These are phyloP conservation scores for Electrophaes corylata DNA, from an alignment of 2,888 invertebrate genomes.

Conservation along the genomic window DNA sequence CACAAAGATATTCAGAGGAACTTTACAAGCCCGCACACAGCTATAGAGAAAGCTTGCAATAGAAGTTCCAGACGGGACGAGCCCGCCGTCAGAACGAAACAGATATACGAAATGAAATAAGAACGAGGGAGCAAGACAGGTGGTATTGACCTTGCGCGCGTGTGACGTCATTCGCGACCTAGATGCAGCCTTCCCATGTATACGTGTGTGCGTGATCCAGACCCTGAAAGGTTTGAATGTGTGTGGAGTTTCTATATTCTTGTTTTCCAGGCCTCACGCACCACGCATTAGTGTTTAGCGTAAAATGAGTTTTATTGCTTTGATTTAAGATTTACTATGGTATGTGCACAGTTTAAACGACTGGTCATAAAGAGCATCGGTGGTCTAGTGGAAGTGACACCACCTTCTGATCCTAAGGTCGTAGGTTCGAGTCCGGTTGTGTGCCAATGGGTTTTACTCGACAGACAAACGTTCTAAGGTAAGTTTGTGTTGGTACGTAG, in stretches of 20 bases:
- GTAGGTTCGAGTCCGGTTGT: too few relatives aligned
- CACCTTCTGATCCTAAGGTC: too few relatives aligned
- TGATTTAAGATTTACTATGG: not conserved
- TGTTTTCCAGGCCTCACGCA: conserved; percentile 1
- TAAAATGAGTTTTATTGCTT: conserved; percentile 2
- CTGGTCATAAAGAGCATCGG: too few relatives aligned
- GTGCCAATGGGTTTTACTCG: too few relatives aligned
- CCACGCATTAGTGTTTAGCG: not conserved
- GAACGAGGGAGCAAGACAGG: conserved; percentile 55
- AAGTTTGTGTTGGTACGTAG: too few relatives aligned
- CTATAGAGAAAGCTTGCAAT: conserved; percentile 53
- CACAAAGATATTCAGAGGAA: too few relatives aligned
- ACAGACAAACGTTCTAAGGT: too few relatives aligned
- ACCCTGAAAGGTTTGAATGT: conserved; percentile 67
- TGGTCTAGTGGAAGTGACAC: too few relatives aligned
- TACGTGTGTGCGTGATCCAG: conserved; percentile 74
- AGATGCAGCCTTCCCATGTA: conserved; percentile 75
- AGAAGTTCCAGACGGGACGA: conserved; percentile 69
- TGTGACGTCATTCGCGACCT: conserved; percentile 86
- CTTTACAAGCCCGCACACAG: conserved; percentile 2
- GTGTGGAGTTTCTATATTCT: conserved; percentile 27
- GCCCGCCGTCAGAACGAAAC: conserved; percentile 59
- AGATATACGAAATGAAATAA: conserved; percentile 30
- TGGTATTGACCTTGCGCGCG: conserved; percentile 82
- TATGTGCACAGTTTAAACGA: too few relatives aligned